Conservation (phyloP, 2,888 invertebrate genomes). For the Aradus depressus region DNA sequence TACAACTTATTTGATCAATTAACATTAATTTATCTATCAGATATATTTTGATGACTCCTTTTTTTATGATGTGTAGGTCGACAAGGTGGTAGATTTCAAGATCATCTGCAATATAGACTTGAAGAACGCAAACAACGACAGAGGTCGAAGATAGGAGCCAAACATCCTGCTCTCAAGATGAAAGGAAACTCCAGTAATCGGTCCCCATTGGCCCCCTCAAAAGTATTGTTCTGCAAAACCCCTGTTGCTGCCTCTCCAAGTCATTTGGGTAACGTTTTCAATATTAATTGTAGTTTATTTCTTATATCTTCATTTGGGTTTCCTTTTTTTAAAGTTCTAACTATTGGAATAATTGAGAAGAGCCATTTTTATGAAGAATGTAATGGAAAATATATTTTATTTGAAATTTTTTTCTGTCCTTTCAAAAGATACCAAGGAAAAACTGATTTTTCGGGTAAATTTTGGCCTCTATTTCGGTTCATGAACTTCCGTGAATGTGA, state of each 20-base stretch:
- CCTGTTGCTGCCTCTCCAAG: constrained; percentile 21
- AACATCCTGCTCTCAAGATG: constrained; percentile 29
- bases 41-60: neutral
- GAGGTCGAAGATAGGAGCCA: constrained; percentile 35
- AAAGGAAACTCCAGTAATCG: constrained; percentile 31
- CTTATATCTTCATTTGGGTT: neutral
- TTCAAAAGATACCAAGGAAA: no score
- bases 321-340: neutral
- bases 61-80: neutral
- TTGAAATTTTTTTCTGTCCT: no score
- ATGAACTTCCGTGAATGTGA: no score
- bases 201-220: constrained; percentile 30
- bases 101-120: constrained; percentile 46
- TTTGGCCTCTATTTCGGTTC: no score
- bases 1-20: no score
- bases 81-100: constrained; percentile 44
- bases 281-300: no score
- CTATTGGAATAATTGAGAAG: neutral
- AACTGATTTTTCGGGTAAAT: no score
- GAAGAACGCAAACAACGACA: constrained; percentile 45
- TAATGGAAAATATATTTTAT: no score
- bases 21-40: no score
- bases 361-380: neutral
- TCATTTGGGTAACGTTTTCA: constrained; percentile 20
- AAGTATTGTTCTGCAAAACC: constrained; percentile 23